phyloP scores from a whole-genome alignment of 2,113 vertebrate species.

The Larimichthys crocea region DNA sequence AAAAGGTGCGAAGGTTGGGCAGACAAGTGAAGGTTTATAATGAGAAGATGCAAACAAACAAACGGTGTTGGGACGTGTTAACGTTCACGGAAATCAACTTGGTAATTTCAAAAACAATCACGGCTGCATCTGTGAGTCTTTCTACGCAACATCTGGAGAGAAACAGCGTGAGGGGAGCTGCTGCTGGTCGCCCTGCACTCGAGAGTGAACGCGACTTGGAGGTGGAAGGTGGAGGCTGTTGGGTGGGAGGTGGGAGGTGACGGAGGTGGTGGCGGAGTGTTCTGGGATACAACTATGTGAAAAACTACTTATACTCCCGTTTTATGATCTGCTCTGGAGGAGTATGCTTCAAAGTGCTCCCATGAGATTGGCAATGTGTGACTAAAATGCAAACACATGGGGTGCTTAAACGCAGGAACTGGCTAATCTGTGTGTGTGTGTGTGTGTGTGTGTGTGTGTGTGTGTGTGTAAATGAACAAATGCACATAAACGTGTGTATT shows the following conservation, averaged over 20 bases:
- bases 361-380: slow-evolving; percentile 82
- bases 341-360: slow-evolving; percentile 82
- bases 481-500: slow-evolving; percentile 7
- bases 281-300: slow-evolving; percentile 78
- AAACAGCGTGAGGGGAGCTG: slow-evolving; percentile 5
- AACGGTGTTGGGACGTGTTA: background rate
- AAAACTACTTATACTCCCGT: slow-evolving; percentile 78
- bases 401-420: slow-evolving; percentile 81
- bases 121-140: background rate
- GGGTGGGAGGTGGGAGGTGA: slow-evolving; percentile 46
- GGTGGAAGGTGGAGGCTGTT: slow-evolving; percentile 65
- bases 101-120: background rate
- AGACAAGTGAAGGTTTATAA: background rate
- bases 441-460: slow-evolving; percentile 47
- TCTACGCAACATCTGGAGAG: slow-evolving; percentile 52
- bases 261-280: slow-evolving; percentile 29
- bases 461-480: slow-evolving; percentile 14
- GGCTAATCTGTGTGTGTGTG: slow-evolving; percentile 70
- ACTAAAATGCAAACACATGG: slow-evolving; percentile 87
- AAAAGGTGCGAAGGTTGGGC: slow-evolving; percentile 2
- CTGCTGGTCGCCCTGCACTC: slow-evolving; percentile 19
- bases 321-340: slow-evolving; percentile 84
- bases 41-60: background rate
- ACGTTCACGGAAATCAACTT: background rate
- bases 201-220: slow-evolving; percentile 30